A percentile compares a stretch with the other conserved stretches of the same genome.
phyloP scores from a whole-genome alignment of 2,797 vertebrate genomes.

The Periophthalmus magnuspinnatus region DNA sequence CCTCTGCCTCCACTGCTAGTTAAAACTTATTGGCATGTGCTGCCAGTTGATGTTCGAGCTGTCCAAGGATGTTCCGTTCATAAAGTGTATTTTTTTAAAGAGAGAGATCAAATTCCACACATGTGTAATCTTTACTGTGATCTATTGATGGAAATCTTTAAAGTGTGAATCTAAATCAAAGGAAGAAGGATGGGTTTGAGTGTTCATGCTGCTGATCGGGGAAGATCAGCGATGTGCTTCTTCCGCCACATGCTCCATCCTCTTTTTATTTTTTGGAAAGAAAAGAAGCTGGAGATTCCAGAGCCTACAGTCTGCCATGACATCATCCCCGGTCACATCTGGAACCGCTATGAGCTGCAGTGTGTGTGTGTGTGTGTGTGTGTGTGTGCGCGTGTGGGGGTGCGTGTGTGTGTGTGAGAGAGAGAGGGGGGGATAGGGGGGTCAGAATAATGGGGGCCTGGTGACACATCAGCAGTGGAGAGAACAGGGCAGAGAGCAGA shows the following conservation, averaged over 20 bases:
- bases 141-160: neutral
- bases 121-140: neutral
- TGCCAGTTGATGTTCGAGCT: slow-evolving; percentile 28
- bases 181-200: slow-evolving; percentile 29
- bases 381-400: neutral
- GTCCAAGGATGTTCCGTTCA: slow-evolving; percentile 51
- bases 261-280: slow-evolving; percentile 63
- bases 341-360: slow-evolving; percentile 67
- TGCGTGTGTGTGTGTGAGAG: slow-evolving; percentile 28
- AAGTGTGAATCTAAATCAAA: slow-evolving; percentile 50
- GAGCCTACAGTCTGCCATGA: slow-evolving; percentile 73
- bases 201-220: slow-evolving; percentile 37
- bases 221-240: slow-evolving; percentile 49
- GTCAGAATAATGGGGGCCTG: slow-evolving; percentile 46
- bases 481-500: slow-evolving; percentile 21
- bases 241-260: slow-evolving; percentile 41
- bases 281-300: slow-evolving; percentile 48
- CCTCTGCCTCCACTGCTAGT: slow-evolving; percentile 41
- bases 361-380: slow-evolving; percentile 44
- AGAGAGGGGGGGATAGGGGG: slow-evolving; percentile 28
- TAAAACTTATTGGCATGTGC: slow-evolving; percentile 56
- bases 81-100: neutral
- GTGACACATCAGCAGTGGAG: slow-evolving; percentile 74
- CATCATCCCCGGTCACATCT: slow-evolving; percentile 79
- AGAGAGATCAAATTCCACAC: neutral